phyloP scores from a whole-genome alignment of 2,797 vertebrate genomes.

The Miichthys miiuy region DNA sequence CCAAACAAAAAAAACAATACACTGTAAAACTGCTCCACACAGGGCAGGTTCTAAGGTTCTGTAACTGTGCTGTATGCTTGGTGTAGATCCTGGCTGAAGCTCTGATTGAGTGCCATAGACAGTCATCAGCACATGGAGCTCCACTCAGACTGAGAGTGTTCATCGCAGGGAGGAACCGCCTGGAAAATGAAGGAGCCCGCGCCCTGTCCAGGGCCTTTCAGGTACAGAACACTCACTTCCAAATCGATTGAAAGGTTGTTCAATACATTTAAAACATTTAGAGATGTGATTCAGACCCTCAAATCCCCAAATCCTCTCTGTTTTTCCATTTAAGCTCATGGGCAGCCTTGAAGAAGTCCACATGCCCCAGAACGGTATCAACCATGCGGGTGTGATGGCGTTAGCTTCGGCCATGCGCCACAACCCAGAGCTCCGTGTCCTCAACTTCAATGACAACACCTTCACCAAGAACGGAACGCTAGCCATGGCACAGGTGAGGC shows the following conservation, averaged over 20 bases:
- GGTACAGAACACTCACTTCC: constrained; percentile 73
- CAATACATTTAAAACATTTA: no score
- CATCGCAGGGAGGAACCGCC: constrained; percentile 94
- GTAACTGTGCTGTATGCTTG: constrained; percentile 27
- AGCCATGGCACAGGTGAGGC: constrained; percentile 93
- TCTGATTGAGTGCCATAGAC: constrained; percentile 89
- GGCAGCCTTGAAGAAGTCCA: constrained; percentile 96
- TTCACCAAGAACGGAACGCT: constrained; percentile 95
- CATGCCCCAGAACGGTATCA: constrained; percentile 98
- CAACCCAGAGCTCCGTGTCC: constrained; percentile 90
- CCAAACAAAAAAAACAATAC: not conserved
- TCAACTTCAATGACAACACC: constrained; percentile 98
- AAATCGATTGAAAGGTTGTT: not conserved
- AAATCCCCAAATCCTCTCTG: not conserved
- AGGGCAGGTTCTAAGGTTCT: not conserved
- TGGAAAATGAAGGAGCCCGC: constrained; percentile 95
- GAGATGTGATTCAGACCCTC: not conserved
- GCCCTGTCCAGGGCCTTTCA: constrained; percentile 95
- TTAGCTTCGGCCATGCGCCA: constrained; percentile 91
- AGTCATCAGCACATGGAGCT: constrained; percentile 86
- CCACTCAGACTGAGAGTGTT: constrained; percentile 92
- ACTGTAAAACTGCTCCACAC: not conserved
- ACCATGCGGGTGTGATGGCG: constrained; percentile 90
- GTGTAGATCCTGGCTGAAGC: constrained; percentile 93
- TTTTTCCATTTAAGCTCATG: constrained; percentile 84